A percentile compares a stretch with the other conserved stretches of the same genome.
These are phyloP conservation scores for Cepaea hortensis DNA, from an alignment of 2,888 invertebrate species.

Conservation along the genomic window DNA sequence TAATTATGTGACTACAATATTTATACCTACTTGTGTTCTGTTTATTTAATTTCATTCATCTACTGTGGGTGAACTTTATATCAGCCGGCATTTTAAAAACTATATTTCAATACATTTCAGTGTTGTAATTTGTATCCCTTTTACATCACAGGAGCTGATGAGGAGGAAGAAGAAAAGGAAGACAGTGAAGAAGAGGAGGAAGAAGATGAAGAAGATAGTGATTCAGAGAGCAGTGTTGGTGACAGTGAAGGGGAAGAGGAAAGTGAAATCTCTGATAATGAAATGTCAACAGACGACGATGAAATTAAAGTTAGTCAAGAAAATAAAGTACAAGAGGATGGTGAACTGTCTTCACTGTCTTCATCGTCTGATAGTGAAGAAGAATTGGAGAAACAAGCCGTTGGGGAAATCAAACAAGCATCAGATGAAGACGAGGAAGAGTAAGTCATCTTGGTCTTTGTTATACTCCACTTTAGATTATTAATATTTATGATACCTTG, in stretches of 20 bases:
- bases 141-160: constrained; percentile 26
- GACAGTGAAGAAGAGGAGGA: constrained; percentile 39
- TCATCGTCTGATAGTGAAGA: constrained; percentile 25
- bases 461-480: neutral
- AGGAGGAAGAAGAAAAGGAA: constrained; percentile 43
- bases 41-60: too few species aligned
- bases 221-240: constrained; percentile 51
- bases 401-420: neutral
- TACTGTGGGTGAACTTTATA: too few species aligned
- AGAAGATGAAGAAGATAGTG: constrained; percentile 54
- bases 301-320: constrained; percentile 41
- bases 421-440: constrained; percentile 40
- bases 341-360: constrained; percentile 33
- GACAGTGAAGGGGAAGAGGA: constrained; percentile 55
- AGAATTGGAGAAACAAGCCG: constrained; percentile 14
- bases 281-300: constrained; percentile 52
- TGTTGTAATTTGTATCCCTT: neutral
- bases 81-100: too few species aligned
- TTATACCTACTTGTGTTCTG: too few species aligned
- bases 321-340: constrained; percentile 18
- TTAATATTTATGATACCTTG: too few species aligned
- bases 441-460: neutral
- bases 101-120: neutral
- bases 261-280: constrained; percentile 54
- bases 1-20: too few species aligned